Evolutionary conservation across 1,140 invertebrate species (phyloP), one percentile per base, ranked within the genome.

Genomic region (Sycophila sp.): DNA sequence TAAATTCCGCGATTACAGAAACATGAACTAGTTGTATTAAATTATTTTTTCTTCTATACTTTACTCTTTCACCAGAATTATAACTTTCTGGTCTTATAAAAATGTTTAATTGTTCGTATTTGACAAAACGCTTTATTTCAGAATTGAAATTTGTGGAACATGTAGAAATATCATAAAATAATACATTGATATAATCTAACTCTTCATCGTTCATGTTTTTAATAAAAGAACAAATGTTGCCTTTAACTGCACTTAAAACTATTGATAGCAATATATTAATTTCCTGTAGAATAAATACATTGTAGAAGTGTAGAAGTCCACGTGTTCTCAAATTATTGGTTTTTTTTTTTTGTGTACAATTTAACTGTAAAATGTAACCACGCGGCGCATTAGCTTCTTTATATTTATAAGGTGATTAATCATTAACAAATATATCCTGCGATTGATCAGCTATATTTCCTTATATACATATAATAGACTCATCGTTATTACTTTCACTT

Each of bases 111-210:
- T 36, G 26, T 62, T 47, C 34, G 22, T 53, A 67, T 40, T 34
- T 13, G 13, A 36, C 24, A 19, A 72, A 72, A 13, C 71, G 56
- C 45, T 67, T 67, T 26, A 63, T 30, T 51, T 72, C 64, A 56
- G 64, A 55, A 40, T 56, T 36, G 2, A 68, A 49, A n/a, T 38
- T 67, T 19, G 19, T 28, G 10, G 66, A 63, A 22, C 42, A 22
- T 4, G 34, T 30, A 4, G 49, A 1, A 63, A 72, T 38, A n/a
- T 72, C 30, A 38, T 24, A 15, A n/a, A 72, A 72, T n/a, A 72
- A 17, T 51, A 40, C 34, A 36, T 58, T 49, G 19, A 67, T 67
- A 26, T 49, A 10, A 56, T 30, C 17, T 51, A 26, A 3, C 2
- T 51, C 49, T 1, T 58, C 26, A 51, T 49, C 40, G 38, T 32